Percentiles rank a stretch among this genome's conserved stretches.
Conservation (phyloP, 2,888 invertebrate genomes). For the Elysia crispata region DNA sequence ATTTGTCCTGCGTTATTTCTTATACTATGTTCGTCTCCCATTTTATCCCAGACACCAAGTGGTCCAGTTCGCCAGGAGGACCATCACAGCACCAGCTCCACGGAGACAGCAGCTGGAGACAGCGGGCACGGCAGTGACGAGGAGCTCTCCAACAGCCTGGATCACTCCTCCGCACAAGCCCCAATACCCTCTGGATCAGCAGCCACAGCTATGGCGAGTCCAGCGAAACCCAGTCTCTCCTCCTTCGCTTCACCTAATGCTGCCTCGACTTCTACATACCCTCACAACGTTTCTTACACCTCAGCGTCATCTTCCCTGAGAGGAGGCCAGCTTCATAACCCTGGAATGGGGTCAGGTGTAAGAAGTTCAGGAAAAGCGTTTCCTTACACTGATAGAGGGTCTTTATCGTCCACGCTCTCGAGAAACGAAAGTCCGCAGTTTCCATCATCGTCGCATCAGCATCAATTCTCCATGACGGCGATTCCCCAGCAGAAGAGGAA, state of each 20-base stretch:
- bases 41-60: not conserved
- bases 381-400: too few relatives aligned
- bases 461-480: not conserved
- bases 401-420: too few relatives aligned
- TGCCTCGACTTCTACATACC: not conserved
- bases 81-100: slow-evolving; percentile 54
- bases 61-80: slow-evolving; percentile 42
- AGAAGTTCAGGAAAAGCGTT: too few relatives aligned
- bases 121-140: slow-evolving; percentile 57
- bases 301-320: not conserved
- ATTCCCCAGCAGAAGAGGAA: not conserved
- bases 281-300: not conserved
- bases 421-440: slow-evolving; percentile 33
- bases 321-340: not conserved
- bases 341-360: not conserved
- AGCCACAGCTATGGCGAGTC: not conserved
- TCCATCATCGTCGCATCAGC: slow-evolving; percentile 28
- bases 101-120: slow-evolving; percentile 51
- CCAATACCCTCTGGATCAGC: not conserved
- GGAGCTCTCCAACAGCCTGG: slow-evolving; percentile 49
- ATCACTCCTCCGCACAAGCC: slow-evolving; percentile 30
- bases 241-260: not conserved
- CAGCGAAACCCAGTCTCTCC: not conserved
- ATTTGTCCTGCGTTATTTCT: too few relatives aligned
- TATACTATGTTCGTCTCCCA: not conserved